These are phyloP conservation scores for Scaptomyza polygonia DNA, from an alignment of 2,888 invertebrate genomes.

Conservation along the genomic window DNA sequence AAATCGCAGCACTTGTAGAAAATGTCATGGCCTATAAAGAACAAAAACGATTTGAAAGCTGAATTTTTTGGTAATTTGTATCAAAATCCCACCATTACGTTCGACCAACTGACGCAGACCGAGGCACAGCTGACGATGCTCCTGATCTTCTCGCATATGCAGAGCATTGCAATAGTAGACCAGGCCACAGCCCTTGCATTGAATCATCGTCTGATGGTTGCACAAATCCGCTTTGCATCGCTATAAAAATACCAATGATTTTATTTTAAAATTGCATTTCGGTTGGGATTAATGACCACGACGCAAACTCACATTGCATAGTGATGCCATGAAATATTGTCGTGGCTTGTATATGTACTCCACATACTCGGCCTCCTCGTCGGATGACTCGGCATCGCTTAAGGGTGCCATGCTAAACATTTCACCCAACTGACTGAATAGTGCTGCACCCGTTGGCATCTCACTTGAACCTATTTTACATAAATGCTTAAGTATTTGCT, in stretches of 20 bases:
- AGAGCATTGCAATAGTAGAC: constrained; percentile 87
- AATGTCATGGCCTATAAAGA: constrained; percentile 85
- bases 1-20: constrained; percentile 85
- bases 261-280: neutral
- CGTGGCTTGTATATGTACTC: constrained; percentile 88
- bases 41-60: neutral
- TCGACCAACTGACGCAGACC: constrained; percentile 86
- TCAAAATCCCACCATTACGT: constrained; percentile 84
- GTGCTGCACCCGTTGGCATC: constrained; percentile 61
- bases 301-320: constrained; percentile 84
- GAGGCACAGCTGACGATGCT: constrained; percentile 87
- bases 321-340: constrained; percentile 87
- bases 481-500: neutral
- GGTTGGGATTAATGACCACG: neutral
- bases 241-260: constrained; percentile 46
- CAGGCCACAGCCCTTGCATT: constrained; percentile 86
- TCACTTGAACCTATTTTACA: constrained; percentile 32
- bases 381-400: constrained; percentile 81
- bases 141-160: constrained; percentile 87
- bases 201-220: constrained; percentile 54
- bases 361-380: constrained; percentile 86
- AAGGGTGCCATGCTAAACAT: constrained; percentile 78
- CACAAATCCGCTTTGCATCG: constrained; percentile 80
- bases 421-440: constrained; percentile 79
- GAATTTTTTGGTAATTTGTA: neutral